Base-by-base conservation (phyloP, 2,113 vertebrate species). In the Sinosuthora webbiana region DNA sequence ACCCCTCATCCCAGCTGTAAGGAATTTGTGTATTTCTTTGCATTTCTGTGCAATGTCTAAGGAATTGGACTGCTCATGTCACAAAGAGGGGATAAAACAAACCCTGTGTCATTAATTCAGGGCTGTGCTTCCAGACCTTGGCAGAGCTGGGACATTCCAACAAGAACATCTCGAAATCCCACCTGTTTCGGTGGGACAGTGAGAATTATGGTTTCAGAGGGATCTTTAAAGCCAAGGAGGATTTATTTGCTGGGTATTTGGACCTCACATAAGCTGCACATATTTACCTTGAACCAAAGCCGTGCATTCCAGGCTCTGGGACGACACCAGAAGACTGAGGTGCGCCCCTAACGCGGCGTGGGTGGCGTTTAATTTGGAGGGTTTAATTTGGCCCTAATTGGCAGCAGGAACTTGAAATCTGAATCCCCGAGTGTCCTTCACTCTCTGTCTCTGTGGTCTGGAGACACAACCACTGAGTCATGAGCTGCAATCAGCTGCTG, bases 401-500 rank as follows among this genome's bases (percentile, higher is more conserved):
- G 24, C 73, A 86, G 55, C 52, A 93, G 35, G 47, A 95, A 75
- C 25, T 44, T 55, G 27, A 90, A 83, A 89, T 71, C 68, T 78
- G 69, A 81, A 75, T 56, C 33, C 37, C 24, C 35, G n/a, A 42
- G 49, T 68, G 86, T 77, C 71, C 86, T 92, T 81, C 71, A 45
- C 86, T 83, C 90, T 85, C 44, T 73, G n/a, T 96, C 92, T 89
- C 55, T 75, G 45, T 68, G 89, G 80, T 90, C 47, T 78, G 56
- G 52, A 94, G 76, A 52, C 50, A 88, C 71, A 88, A 53, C 60
- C 86, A 68, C 60, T 81, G 95, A 96, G 83, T 93, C 93, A 93
- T 7, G 83, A 87, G 59, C 44, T 89, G 95, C 86, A 93, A 93
- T 96, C 91, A 17, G 84, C 83, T 76, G 15, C 73, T 94, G 71